Evolutionary conservation across 92 coral and sea anemone genomes (phyloP), one percentile per base, ranked within the genome.

Genomic region (Siderastrea siderea): DNA sequence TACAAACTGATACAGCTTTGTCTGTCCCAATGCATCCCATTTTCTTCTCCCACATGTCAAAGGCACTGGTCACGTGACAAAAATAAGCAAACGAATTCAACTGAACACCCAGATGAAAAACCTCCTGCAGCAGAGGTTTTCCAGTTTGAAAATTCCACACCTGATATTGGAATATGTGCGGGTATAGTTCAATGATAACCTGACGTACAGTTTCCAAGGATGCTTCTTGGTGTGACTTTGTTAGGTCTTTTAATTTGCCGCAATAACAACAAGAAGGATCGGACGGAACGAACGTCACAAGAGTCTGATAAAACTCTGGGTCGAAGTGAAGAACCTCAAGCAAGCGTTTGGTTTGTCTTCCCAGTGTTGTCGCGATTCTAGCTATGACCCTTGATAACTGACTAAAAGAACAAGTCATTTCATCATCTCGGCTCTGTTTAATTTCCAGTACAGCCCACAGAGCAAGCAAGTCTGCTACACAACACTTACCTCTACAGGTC

Each of bases 391-490:
- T 10, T 70, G 54, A 16, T 5, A 70, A 7, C n/a, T 6, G 15
- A 17, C 2, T 3, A 6, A 2, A 1, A 52, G 14, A 12, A 17
- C 16, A 57, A 6, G 68, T 77, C 44, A 12, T 17, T 15, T 48
- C 11, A 1, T 50, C 60, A 19, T 26, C 62, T 62, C 4, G 10
- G 15, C 11, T 48, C 1, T 49, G 10, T 4, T 79, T 19, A 12
- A 65, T 79, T 15, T 79, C 84, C 49, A 60, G 15, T 2, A 47
- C 0, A 47, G 82, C 82, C 82, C 82, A 78, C 45, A 78, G 55
- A 16, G 55, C 44, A 16, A 78, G 54, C 0, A 78, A 47, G 16
- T 78, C 14, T 1, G 2, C 3, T 7, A 78, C 0, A 44, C 82
- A 78, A 4, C 0, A 14, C 15, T 47, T 2, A 7, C 0, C 11